Percentiles rank a stretch among this genome's conserved stretches.
Evolutionary conservation across 2,888 invertebrate species (phyloP).

Genomic region (Heliconius ismenius): DNA sequence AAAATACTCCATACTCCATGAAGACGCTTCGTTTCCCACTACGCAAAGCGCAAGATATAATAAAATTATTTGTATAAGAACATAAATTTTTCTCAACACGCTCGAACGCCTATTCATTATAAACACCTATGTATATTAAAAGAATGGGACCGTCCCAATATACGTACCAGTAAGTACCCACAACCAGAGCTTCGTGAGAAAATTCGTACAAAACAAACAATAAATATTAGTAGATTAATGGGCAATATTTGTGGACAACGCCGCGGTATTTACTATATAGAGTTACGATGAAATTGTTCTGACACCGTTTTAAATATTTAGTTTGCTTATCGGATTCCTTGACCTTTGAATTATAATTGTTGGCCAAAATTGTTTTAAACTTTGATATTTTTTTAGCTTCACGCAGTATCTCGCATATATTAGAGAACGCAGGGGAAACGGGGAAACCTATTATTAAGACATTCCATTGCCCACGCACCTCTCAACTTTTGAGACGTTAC

Average conservation of each 20-base stretch:
- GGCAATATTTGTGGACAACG: constrained; percentile 33
- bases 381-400: not conserved
- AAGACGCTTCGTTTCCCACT: not conserved
- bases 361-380: not conserved
- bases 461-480: not conserved
- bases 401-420: not conserved
- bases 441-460: too few species aligned
- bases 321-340: constrained; percentile 20
- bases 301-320: constrained; percentile 32
- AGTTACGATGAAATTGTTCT: constrained; percentile 37
- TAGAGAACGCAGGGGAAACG: not conserved
- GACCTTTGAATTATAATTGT: not conserved
- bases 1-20: not conserved
- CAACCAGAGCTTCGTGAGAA: constrained; percentile 33
- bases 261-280: constrained; percentile 30
- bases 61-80: not conserved
- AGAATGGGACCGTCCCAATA: not conserved
- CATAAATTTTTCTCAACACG: not conserved
- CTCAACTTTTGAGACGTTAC: not conserved
- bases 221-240: constrained; percentile 41
- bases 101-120: not conserved
- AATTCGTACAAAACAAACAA: constrained; percentile 36
- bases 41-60: not conserved
- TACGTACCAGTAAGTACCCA: not conserved
- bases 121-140: not conserved